A percentile compares a stretch with the other conserved stretches of the same genome.
phyloP scores from a whole-genome alignment of 2,797 vertebrate genomes.

The Smutsia gigantea region DNA sequence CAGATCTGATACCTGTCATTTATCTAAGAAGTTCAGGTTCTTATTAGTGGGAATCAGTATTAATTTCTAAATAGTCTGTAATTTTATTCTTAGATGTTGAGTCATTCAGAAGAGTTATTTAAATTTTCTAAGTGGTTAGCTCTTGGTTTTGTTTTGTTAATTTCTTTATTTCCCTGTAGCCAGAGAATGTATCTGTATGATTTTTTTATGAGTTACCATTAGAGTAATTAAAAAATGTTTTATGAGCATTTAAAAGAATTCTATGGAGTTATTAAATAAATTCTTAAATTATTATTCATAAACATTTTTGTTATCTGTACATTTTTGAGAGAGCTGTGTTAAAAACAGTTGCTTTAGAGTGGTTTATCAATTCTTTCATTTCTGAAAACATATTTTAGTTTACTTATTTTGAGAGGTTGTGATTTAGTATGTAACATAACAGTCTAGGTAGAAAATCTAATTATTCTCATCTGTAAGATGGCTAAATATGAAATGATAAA shows the following conservation, averaged over 20 bases:
- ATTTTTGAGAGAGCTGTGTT: slow-evolving; percentile 31
- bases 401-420: slow-evolving; percentile 7
- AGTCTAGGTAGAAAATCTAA: slow-evolving; percentile 23
- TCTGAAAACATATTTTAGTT: slow-evolving; percentile 45
- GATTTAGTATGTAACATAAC: slow-evolving; percentile 10
- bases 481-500: slow-evolving; percentile 9
- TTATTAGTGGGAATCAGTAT: slow-evolving; percentile 16
- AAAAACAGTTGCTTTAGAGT: not conserved
- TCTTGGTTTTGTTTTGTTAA: slow-evolving; percentile 41
- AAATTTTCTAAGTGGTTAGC: slow-evolving; percentile 12
- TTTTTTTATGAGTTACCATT: slow-evolving; percentile 29
- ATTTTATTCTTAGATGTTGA: slow-evolving; percentile 38
- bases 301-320: slow-evolving; percentile 6
- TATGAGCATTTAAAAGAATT: slow-evolving; percentile 56
- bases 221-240: slow-evolving; percentile 44
- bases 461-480: slow-evolving; percentile 44
- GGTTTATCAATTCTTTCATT: slow-evolving; percentile 10
- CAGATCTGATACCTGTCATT: not conserved
- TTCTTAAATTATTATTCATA: slow-evolving; percentile 40
- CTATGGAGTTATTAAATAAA: slow-evolving; percentile 40
- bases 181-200: not conserved
- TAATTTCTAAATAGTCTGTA: not conserved
- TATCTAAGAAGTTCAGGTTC: not conserved
- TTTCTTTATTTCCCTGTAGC: slow-evolving; percentile 22
- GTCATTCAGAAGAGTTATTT: slow-evolving; percentile 41